A percentile compares a stretch with the other conserved stretches of the same genome.
These are phyloP conservation scores for Trachymyrmex cornetzi DNA, from an alignment of 1,140 invertebrate genomes.

Conservation along the genomic window DNA sequence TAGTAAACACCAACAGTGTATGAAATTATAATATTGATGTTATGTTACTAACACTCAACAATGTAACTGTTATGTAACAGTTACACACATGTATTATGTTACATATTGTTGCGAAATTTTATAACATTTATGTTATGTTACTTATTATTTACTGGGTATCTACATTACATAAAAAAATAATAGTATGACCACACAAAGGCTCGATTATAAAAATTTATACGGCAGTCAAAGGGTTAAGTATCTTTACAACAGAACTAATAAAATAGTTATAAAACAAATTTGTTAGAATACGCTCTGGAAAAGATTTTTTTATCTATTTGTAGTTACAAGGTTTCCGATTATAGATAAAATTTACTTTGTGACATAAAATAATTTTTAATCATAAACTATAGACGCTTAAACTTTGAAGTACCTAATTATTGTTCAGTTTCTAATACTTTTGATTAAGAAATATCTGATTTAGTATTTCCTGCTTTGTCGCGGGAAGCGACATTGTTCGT, in stretches of 20 bases:
- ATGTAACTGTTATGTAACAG: no score
- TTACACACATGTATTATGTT: no score
- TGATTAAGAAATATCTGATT: neutral
- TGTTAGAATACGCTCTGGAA: neutral
- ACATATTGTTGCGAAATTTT: no score
- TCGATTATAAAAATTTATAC: no score
- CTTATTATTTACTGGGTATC: no score
- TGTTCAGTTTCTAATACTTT: neutral
- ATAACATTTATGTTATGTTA: no score
- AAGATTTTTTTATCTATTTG: neutral
- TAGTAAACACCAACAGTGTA: no score
- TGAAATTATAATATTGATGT: no score
- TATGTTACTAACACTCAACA: no score
- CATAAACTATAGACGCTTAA: neutral
- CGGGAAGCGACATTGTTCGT: neutral
- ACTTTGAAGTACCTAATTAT: neutral
- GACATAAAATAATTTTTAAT: neutral
- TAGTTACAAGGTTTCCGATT: neutral
- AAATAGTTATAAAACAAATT: neutral
- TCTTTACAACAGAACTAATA: neutral
- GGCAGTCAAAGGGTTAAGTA: no score
- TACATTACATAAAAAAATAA: no score
- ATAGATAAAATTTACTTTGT: neutral
- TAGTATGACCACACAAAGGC: no score
- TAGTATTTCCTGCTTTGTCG: neutral